A percentile compares a stretch with the other conserved stretches of the same genome.
These are phyloP conservation scores for Gorsachius magnificus DNA, from an alignment of 2,797 vertebrate genomes.

Conservation along the genomic window DNA sequence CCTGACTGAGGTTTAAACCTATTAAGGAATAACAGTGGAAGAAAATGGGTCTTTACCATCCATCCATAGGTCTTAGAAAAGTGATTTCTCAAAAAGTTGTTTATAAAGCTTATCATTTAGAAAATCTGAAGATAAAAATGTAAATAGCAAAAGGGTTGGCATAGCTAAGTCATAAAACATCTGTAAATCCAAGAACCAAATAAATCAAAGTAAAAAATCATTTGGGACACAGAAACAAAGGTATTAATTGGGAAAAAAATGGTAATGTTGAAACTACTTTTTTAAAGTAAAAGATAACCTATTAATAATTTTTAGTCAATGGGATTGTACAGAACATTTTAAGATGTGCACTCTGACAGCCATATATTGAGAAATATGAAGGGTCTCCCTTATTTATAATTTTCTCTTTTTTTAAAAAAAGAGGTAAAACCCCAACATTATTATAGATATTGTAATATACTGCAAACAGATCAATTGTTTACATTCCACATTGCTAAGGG, in stretches of 20 bases:
- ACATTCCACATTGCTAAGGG: not conserved
- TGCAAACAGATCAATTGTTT: constrained; percentile 43
- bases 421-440: rapidly evolving
- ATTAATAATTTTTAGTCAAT: not conserved
- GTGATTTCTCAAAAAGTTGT: constrained; percentile 42
- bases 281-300: constrained; percentile 4
- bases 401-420: not conserved
- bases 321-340: not conserved
- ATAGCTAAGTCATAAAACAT: constrained; percentile 36
- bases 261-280: constrained; percentile 12
- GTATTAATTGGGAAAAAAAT: not conserved
- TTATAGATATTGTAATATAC: constrained; percentile 39
- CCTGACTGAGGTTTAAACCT: constrained; percentile 66
- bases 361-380: not conserved
- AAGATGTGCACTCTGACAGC: constrained; percentile 5
- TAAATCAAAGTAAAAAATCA: constrained; percentile 48
- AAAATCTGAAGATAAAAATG: constrained; percentile 50
- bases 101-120: constrained; percentile 63
- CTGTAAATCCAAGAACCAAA: constrained; percentile 23
- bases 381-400: not conserved
- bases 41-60: not conserved
- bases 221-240: constrained; percentile 6
- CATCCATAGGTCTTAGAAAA: constrained; percentile 20
- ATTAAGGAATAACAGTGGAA: constrained; percentile 61
- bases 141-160: constrained; percentile 23